Evolutionary conservation across 2,888 invertebrate genomes (phyloP).

Genomic region (Drosophila mimica): DNA sequence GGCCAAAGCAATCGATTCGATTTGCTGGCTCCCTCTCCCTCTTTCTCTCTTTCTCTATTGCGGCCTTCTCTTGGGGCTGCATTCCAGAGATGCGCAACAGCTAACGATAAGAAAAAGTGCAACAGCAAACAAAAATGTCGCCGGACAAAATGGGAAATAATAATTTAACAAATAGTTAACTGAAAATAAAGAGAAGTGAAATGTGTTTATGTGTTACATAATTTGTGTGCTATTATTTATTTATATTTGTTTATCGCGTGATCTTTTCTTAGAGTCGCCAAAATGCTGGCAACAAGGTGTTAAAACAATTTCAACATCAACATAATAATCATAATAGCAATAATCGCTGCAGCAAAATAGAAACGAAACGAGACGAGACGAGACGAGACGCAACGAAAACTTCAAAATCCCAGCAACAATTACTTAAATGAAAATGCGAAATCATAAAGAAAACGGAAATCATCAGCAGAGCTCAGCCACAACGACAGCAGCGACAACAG

Average conservation of each 20-base stretch:
- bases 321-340: conserved; percentile 50
- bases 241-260: conserved; percentile 32
- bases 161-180: conserved; percentile 26
- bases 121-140: conserved; percentile 41
- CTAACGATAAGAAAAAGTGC: conserved; percentile 63
- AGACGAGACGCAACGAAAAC: conserved; percentile 38
- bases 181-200: conserved; percentile 41
- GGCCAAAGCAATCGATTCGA: conserved; percentile 76
- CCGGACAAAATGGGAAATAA: conserved; percentile 40
- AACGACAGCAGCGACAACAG: conserved; percentile 43
- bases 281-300: conserved; percentile 65
- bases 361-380: conserved; percentile 30
- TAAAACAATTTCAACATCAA: conserved; percentile 62
- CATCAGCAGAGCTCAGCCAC: conserved; percentile 68
- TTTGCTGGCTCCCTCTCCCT: conserved; percentile 41
- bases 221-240: conserved; percentile 39
- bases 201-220: conserved; percentile 43
- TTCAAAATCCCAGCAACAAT: conserved; percentile 46
- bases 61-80: conserved; percentile 49
- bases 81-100: conserved; percentile 77
- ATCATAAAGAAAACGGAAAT: conserved; percentile 77
- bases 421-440: conserved; percentile 78
- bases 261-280: conserved; percentile 50
- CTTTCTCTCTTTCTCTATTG: conserved; percentile 3
- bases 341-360: conserved; percentile 34